Base-by-base conservation (phyloP, 2,888 invertebrate species). In the Drosophila vallismaia region DNA sequence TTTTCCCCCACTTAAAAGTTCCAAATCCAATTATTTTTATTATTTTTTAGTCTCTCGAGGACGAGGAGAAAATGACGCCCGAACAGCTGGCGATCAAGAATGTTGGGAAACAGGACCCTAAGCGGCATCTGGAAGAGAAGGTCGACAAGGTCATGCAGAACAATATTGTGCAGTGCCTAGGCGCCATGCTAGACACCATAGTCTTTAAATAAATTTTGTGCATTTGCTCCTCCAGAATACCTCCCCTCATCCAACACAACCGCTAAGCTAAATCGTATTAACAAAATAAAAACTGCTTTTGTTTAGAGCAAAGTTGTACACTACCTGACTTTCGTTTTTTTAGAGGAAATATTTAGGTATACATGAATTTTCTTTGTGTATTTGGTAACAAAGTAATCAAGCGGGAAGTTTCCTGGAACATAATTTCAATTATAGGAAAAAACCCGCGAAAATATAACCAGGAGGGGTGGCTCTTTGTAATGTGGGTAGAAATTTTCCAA, bases 1-100 rank as follows among this genome's bases (percentile, higher is more conserved):
- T 3, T 8, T 3, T 12, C 3, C 12, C 6, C 1, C 0, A 8
- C 0, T 36, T 36, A 1, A 28, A 28, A 28, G 28, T 28, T 28
- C 6, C 4, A 28, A 28, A 19, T 19, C n/a, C 3, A 42, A 42
- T 2, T n/a, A 3, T 4, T 9, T 6, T 9, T 19, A 19, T 36
- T 36, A 42, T 79, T 45, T 80, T 88, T 7, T 40, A 91, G 91
- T 97, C 99, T 6, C 93, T 99, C 70, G 99, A 99, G 92, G 99
- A 99, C 87, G 99, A 99, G 91, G 99, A 99, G 90, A 99, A 98
- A 92, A 99, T 99, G 99, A 99, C 99, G 3, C 97, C 98, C 1
- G 99, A 99, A 92, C 99, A 99, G 91, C 93, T 99, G 92, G 99
- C 99, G 19, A 99, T 99, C 89, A 99, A 99, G 92, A 99, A 99